Evolutionary conservation across 2,888 invertebrate species (phyloP).

Genomic region (Andrena flavipes): DNA sequence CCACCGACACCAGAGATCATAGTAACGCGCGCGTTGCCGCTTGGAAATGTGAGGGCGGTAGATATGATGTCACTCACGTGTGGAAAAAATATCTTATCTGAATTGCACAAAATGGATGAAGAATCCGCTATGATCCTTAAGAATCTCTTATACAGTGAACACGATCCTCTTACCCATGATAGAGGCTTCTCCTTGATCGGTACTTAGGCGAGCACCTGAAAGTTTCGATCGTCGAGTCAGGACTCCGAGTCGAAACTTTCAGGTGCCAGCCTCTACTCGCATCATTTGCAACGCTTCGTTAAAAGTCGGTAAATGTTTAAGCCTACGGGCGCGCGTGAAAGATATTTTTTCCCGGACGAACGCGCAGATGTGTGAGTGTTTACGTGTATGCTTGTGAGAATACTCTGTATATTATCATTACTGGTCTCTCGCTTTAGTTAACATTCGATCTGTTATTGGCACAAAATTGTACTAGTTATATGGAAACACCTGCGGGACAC

Average conservation of each 20-base stretch:
- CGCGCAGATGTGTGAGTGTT: constrained; percentile 6
- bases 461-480: constrained; percentile 83
- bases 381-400: constrained; percentile 41
- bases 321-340: constrained; percentile 11
- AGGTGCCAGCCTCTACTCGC: not conserved
- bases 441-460: constrained; percentile 80
- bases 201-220: not conserved
- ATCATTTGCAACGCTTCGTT: not conserved
- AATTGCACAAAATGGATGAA: constrained; percentile 13
- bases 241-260: not conserved
- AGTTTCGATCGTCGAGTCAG: not conserved
- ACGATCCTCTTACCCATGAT: not conserved
- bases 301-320: not conserved
- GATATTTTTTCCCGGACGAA: constrained; percentile 45
- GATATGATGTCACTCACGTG: constrained; percentile 40
- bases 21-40: constrained; percentile 31
- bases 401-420: constrained; percentile 59
- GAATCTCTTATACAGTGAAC: not conserved
- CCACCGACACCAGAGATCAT: constrained; percentile 27
- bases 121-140: not conserved
- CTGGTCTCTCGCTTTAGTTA: constrained; percentile 62
- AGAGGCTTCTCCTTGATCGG: not conserved
- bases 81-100: constrained; percentile 60
- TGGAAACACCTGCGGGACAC: constrained; percentile 71
- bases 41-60: constrained; percentile 54